phyloP scores from a whole-genome alignment of 2,888 invertebrate genomes.

The Rapana venosa region DNA sequence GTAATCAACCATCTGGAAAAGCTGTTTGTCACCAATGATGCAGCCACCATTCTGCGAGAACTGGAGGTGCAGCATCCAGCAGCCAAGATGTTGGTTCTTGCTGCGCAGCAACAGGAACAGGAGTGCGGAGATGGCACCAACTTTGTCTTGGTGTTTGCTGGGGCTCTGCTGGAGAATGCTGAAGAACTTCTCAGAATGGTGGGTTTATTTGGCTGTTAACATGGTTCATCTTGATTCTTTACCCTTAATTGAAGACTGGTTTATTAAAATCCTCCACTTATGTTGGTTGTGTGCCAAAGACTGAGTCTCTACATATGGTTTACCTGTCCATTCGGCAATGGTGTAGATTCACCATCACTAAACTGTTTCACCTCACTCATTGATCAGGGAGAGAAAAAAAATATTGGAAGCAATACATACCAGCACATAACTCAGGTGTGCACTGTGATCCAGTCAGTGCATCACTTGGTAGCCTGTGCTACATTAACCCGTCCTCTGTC shows the following conservation, averaged over 20 bases:
- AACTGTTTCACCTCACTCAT: too few species aligned
- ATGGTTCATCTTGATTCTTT: background rate
- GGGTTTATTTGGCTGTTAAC: background rate
- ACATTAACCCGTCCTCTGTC: constrained; percentile 26
- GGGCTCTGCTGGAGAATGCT: constrained; percentile 93
- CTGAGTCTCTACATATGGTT: too few species aligned
- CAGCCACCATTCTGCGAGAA: constrained; percentile 92
- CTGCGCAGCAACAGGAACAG: constrained; percentile 98
- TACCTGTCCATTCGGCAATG: too few species aligned
- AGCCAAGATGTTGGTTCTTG: constrained; percentile 96
- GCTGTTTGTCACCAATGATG: constrained; percentile 99
- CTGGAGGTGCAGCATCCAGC: constrained; percentile 95
- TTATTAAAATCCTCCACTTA: too few species aligned
- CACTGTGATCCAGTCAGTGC: constrained; percentile 1
- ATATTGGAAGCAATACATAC: too few species aligned
- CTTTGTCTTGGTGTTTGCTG: constrained; percentile 96
- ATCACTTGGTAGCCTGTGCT: constrained; percentile 45
- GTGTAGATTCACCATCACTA: too few species aligned
- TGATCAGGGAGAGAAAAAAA: too few species aligned
- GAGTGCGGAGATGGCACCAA: constrained; percentile 99
- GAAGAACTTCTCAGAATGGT: constrained; percentile 93
- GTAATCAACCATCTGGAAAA: constrained; percentile 99
- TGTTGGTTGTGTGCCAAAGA: too few species aligned
- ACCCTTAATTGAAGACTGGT: background rate
- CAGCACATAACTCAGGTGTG: constrained; percentile 43